These are phyloP conservation scores for Alaudala cheleensis DNA, from an alignment of 2,113 vertebrate genomes.

Conservation along the genomic window DNA sequence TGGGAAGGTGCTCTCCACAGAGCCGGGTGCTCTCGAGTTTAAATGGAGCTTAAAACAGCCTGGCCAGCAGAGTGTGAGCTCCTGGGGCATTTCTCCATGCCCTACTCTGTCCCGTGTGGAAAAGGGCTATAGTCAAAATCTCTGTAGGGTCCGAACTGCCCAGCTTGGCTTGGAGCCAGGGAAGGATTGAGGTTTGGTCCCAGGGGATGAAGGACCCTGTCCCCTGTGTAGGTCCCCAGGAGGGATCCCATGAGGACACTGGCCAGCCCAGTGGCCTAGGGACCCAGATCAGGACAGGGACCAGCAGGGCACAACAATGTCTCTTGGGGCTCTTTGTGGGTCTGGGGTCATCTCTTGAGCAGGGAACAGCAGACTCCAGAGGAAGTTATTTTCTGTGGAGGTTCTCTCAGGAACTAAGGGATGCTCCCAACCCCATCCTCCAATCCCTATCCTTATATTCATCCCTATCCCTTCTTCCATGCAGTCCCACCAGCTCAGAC, in stretches of 20 bases:
- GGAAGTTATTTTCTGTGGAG: not conserved
- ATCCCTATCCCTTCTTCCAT: not conserved
- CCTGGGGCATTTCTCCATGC: not conserved
- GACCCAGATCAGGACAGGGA: not conserved
- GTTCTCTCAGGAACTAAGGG: not conserved
- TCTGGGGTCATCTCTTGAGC: not conserved
- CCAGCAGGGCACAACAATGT: not conserved
- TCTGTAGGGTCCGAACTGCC: rapidly evolving
- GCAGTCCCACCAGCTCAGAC: not conserved
- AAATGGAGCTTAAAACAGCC: not conserved
- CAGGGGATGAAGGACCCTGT: not conserved
- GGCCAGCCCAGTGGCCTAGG: not conserved
- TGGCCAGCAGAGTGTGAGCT: not conserved
- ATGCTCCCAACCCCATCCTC: not conserved
- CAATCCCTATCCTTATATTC: not conserved
- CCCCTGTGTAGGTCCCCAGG: not conserved
- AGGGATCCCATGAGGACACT: not conserved
- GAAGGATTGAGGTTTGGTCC: not conserved
- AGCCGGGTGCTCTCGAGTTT: rapidly evolving
- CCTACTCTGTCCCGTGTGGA: not conserved
- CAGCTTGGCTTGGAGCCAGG: rapidly evolving
- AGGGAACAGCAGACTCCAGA: not conserved
- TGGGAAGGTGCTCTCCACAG: not conserved
- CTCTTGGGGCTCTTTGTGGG: rapidly evolving
- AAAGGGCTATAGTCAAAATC: not conserved